Conservation (phyloP, 2,888 invertebrate genomes). For the Sminthurides aquaticus region DNA sequence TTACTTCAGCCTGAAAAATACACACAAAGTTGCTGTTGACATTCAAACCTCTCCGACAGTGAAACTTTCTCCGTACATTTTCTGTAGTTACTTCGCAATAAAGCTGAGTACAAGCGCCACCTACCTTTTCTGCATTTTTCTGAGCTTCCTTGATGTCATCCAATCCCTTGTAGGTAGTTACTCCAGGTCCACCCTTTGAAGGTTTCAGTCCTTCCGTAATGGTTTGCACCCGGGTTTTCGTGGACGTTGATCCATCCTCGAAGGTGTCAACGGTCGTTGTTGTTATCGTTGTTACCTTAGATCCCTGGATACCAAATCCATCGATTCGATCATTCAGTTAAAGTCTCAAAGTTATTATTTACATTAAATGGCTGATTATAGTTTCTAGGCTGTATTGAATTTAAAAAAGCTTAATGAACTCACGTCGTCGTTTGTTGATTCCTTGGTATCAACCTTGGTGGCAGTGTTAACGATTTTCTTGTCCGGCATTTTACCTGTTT, state of each 20-base stretch:
- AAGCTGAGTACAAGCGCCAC: too few relatives aligned
- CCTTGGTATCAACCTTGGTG: conserved; percentile 32
- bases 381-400: too few relatives aligned
- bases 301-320: too few relatives aligned
- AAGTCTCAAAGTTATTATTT: neutral
- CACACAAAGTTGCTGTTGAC: too few relatives aligned
- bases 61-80: too few relatives aligned
- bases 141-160: conserved; percentile 33
- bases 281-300: conserved; percentile 36
- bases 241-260: conserved; percentile 35
- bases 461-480: conserved; percentile 31
- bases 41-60: too few relatives aligned
- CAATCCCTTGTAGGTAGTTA: conserved; percentile 13
- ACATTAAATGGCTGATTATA: too few relatives aligned
- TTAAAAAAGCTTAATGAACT: too few relatives aligned
- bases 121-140: conserved; percentile 31
- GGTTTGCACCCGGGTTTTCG: conserved; percentile 35
- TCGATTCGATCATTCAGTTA: neutral
- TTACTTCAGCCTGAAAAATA: conserved; percentile 30
- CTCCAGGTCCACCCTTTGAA: conserved; percentile 7
- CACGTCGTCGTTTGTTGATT: conserved; percentile 31
- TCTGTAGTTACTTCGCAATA: too few relatives aligned
- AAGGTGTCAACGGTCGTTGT: conserved; percentile 39
- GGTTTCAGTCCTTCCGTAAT: conserved; percentile 33
- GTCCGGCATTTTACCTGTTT: conserved; percentile 27